Evolutionary conservation across 2,797 vertebrate genomes (phyloP), one percentile per base, ranked within the genome.

Genomic region (Rhinichthys osculus): DNA sequence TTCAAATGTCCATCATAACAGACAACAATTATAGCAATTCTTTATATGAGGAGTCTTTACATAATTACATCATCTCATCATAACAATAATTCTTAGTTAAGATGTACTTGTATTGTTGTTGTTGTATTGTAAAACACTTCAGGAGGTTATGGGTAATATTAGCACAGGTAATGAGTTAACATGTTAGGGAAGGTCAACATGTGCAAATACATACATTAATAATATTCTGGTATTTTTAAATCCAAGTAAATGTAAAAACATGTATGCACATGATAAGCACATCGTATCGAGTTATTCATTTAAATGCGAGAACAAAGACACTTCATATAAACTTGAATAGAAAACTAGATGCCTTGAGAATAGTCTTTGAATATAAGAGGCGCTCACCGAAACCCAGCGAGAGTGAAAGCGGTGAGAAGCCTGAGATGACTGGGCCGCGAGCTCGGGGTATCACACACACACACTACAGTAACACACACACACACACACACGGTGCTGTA

Each of bases 371-470:
- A 85, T 83, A 69, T 47, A 81, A 13, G 57, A 72, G 3, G 40
- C 40, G 40, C 59, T 14, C 7, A n/a, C 30, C 16, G 67, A 84
- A 93, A 62, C 91, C 91, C 89, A 86, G 90, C 87, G 91, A 94
- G 90, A 95, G 92, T 92, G 92, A 93, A 94, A 94, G 89, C 81
- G 69, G 71, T 86, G 87, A 87, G 85, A 88, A 86, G 88, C 40
- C 87, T 91, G 85, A 92, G 90, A 94, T 93, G 93, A 94, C 88
- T 93, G 90, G 89, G 86, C 90, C 86, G 42, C 40, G 71, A 86
- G 83, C 59, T 73, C 57, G 3, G 4, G 40, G 57, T 78, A 21
- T 62, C 54, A 83, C 66, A 47, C 54, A 47, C 54, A 66, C 10
- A 38, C 38, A 38, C 38, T 87, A 66, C 74, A 87, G 81, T 87